Evolutionary conservation across 2,888 invertebrate genomes (phyloP), one percentile per base, ranked within the genome.

Genomic region (Doris montereyensis): DNA sequence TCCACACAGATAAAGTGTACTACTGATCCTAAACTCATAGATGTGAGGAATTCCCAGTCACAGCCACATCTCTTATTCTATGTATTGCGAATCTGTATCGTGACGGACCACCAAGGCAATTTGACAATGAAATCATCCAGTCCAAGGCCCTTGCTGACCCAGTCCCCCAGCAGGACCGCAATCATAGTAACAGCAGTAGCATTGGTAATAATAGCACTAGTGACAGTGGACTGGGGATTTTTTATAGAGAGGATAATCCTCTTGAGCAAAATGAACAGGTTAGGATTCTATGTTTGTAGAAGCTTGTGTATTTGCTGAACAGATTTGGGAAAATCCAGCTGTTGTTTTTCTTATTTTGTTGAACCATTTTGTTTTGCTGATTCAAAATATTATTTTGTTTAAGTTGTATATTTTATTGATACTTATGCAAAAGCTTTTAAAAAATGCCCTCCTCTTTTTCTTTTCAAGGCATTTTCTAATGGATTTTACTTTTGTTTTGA

Each of bases 161-260:
- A 0, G 83, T 82, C 17, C 81, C 82, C 5, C 84, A 85, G 35
- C 82, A 67, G 28, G 71, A 77, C 41, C 67, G 81, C 10, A 86
- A 85, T 67, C 95, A 95, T 87, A 95, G 95, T 85, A 90, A 89
- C 26, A 97, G 97, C 90, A 97, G 82, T 21, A 87, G 86, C 73
- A 96, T 95, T 87, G 95, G 95, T 85, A 90, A 90, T 26, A 97
- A 97, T 0, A 97, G 97, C 86, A 97, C 97, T 90, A 97, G 97
- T 78, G 98, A 98, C 90, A 97, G 97, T 0, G 97, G 98, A 0
- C 97, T 98, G 81, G 97, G 97, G 0, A n/a, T n/a, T n/a, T 97
- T 97, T 28, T 85, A 87, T 0, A 82, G 80, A 21, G 85, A 97
- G 10, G 79, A 79, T 2, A 62, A 34, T 0, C 73, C 78, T 8